These are phyloP conservation scores for Blomia tropicalis DNA, from an alignment of 2,888 invertebrate genomes.

Conservation along the genomic window DNA sequence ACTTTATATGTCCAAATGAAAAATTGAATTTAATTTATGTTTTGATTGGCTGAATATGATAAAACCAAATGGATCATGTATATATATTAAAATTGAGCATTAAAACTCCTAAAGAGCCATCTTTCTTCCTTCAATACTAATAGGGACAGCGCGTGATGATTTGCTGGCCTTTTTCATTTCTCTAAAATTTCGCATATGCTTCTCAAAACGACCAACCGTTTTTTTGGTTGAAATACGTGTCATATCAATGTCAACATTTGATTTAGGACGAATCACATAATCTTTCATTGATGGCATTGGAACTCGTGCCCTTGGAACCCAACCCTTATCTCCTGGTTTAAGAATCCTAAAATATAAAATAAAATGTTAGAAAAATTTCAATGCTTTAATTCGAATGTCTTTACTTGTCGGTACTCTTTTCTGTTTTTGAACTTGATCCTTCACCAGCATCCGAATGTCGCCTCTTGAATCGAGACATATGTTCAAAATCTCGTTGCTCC, in stretches of 20 bases:
- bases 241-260: conserved; percentile 71
- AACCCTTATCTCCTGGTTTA: conserved; percentile 85
- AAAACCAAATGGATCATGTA: conserved; percentile 6
- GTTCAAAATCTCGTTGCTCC: conserved; percentile 74
- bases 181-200: conserved; percentile 74
- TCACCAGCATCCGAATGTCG: conserved; percentile 19
- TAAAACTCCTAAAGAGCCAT: conserved; percentile 81
- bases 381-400: conserved; percentile 25
- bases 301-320: conserved; percentile 83
- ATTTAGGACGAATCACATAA: conserved; percentile 83
- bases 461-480: conserved; percentile 46
- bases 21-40: conserved; percentile 14
- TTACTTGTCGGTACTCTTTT: conserved; percentile 35
- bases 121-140: conserved; percentile 88
- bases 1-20: conserved; percentile 37
- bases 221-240: conserved; percentile 44
- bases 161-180: conserved; percentile 65
- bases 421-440: conserved; percentile 14
- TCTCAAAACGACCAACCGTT: conserved; percentile 72
- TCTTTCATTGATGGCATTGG: conserved; percentile 89
- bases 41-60: neutral
- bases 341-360: conserved; percentile 42
- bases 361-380: neutral
- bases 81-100: no score
- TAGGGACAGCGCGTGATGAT: conserved; percentile 67